phyloP scores from a whole-genome alignment of 1,140 invertebrate genomes.

The Hycleus cichorii region DNA sequence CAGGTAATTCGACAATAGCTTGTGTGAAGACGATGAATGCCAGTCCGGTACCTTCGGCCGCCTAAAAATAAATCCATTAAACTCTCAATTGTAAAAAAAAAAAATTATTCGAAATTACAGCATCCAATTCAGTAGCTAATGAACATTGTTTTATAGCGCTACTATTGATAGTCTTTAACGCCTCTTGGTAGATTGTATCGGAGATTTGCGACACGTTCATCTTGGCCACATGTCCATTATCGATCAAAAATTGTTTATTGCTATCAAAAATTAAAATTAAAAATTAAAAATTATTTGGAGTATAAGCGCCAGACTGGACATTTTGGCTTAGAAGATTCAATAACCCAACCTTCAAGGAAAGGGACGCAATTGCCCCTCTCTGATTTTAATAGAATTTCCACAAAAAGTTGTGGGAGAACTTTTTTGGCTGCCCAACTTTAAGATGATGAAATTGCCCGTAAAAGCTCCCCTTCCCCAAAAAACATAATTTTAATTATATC shows the following conservation, averaged over 20 bases:
- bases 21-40: constrained; percentile 90
- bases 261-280: constrained; percentile 38
- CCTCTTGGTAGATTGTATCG: constrained; percentile 47
- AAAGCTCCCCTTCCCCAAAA: too few species aligned
- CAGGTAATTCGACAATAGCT: constrained; percentile 83
- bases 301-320: too few species aligned
- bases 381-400: too few species aligned
- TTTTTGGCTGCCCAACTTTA: too few species aligned
- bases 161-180: constrained; percentile 30
- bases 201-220: constrained; percentile 42
- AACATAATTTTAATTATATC: too few species aligned
- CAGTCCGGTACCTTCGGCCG: constrained; percentile 86
- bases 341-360: too few species aligned
- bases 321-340: too few species aligned
- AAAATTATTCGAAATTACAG: constrained; percentile 39
- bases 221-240: constrained; percentile 8
- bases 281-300: too few species aligned
- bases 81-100: too few species aligned
- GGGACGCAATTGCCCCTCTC: too few species aligned
- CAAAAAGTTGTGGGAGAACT: too few species aligned
- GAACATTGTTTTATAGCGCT: constrained; percentile 49
- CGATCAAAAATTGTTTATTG: constrained; percentile 42
- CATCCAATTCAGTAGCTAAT: constrained; percentile 61
- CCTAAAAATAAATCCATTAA: constrained; percentile 44
- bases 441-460: too few species aligned